Conservation (phyloP, 2,888 invertebrate genomes). For the Synergus itoensis region DNA sequence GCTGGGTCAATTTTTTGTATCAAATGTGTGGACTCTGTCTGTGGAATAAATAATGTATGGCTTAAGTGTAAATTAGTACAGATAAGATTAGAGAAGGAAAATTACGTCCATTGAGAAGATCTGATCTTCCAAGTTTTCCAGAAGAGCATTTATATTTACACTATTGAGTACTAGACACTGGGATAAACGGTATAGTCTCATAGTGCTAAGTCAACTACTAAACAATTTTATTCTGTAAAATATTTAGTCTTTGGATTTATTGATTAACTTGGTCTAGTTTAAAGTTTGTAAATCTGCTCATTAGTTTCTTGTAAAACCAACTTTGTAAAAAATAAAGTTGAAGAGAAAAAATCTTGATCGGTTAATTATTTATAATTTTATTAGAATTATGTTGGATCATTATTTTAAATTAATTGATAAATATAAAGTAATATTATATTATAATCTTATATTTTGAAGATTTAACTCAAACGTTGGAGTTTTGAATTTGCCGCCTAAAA, state of each 20-base stretch:
- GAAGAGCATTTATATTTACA: constrained; percentile 20
- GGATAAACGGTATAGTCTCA: not conserved
- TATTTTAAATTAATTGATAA: too few species aligned
- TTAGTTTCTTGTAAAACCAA: not conserved
- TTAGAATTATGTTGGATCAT: too few species aligned
- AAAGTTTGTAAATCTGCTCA: not conserved
- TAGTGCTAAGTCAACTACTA: not conserved
- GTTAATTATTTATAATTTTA: not conserved
- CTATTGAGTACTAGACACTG: not conserved
- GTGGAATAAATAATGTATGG: not conserved
- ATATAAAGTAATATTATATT: too few species aligned
- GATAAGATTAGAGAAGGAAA: not conserved
- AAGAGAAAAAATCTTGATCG: not conserved
- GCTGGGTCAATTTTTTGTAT: not conserved
- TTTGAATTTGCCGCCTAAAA: constrained; percentile 11
- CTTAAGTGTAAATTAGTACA: not conserved
- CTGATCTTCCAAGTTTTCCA: not conserved
- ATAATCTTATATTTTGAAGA: too few species aligned
- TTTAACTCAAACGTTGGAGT: not conserved
- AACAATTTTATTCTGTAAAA: constrained; percentile 20
- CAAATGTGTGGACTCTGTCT: not conserved
- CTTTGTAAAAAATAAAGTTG: not conserved
- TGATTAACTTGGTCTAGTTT: not conserved
- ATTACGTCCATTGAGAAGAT: not conserved
- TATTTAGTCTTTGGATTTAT: not conserved